A percentile compares a stretch with the other conserved stretches of the same genome.
These are phyloP conservation scores for Pholis gunnellus DNA, from an alignment of 2,113 vertebrate species.

Conservation along the genomic window DNA sequence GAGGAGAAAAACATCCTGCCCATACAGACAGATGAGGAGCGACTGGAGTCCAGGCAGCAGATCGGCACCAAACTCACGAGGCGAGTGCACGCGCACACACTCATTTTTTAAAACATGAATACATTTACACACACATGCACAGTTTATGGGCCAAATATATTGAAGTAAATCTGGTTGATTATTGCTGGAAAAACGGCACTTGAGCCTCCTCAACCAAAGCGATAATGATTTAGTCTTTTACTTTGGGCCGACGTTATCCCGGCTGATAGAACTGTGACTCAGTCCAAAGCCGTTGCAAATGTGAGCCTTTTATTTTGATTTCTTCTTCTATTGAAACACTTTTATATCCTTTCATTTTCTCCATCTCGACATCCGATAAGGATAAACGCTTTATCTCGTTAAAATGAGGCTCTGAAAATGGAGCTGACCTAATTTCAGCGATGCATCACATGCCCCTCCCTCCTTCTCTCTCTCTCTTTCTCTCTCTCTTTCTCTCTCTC, in stretches of 20 bases:
- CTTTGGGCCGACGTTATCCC: constrained; percentile 40
- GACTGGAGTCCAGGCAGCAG: constrained; percentile 95
- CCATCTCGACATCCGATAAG: constrained; percentile 52
- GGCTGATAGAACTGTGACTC: constrained; percentile 32
- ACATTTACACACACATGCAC: constrained; percentile 11
- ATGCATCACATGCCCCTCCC: constrained; percentile 46
- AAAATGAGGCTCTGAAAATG: constrained; percentile 73
- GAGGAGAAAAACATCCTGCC: constrained; percentile 99
- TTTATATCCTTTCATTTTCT: constrained; percentile 31
- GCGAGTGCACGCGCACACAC: constrained; percentile 76
- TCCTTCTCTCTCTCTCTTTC: not conserved
- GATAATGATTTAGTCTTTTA: constrained; percentile 37
- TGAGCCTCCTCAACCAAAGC: constrained; percentile 13
- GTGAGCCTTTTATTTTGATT: constrained; percentile 11
- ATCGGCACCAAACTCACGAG: constrained; percentile 98
- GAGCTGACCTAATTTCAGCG: constrained; percentile 82
- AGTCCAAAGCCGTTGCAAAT: constrained; percentile 46
- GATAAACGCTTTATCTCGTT: constrained; percentile 73
- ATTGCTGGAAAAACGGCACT: not conserved
- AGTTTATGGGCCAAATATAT: constrained; percentile 21
- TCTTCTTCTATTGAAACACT: constrained; percentile 26
- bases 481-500: too few relatives aligned
- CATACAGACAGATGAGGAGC: constrained; percentile 95
- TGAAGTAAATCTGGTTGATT: constrained; percentile 14
- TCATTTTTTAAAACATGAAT: constrained; percentile 17